phyloP scores from a whole-genome alignment of 2,113 vertebrate genomes.

The Corythoichthys haematopterus region DNA sequence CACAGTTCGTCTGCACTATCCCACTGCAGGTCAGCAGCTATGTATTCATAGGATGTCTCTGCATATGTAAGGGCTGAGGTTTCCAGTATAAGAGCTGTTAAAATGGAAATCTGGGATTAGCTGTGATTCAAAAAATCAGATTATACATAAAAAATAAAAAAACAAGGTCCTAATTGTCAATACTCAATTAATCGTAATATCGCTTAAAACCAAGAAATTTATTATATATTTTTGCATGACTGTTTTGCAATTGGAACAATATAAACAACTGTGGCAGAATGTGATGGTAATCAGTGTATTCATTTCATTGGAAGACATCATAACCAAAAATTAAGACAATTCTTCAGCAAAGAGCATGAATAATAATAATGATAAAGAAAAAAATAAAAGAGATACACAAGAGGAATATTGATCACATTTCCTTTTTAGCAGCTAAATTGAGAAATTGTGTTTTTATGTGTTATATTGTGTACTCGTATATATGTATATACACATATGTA shows the following conservation, averaged over 20 bases:
- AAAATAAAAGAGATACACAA: too few relatives aligned
- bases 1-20: slow-evolving; percentile 49
- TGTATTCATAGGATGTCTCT: slow-evolving; percentile 60
- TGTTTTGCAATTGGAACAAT: background rate
- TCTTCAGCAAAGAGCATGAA: background rate
- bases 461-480: too few relatives aligned
- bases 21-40: slow-evolving; percentile 56
- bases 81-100: slow-evolving; percentile 40
- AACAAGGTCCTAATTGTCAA: background rate
- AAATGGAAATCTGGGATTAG: slow-evolving; percentile 3
- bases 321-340: background rate
- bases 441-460: too few relatives aligned
- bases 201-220: background rate
- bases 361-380: too few relatives aligned
- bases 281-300: background rate
- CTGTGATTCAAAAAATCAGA: background rate
- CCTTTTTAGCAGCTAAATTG: too few relatives aligned
- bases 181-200: background rate
- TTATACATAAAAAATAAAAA: background rate
- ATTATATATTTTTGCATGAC: background rate
- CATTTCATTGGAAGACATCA: background rate
- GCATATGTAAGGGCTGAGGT: slow-evolving; percentile 33
- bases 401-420: too few relatives aligned
- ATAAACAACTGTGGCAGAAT: background rate
- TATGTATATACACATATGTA: too few relatives aligned